Base-by-base conservation (phyloP, 1,140 invertebrate species). In the Pseudomyrmex flavicornis region DNA sequence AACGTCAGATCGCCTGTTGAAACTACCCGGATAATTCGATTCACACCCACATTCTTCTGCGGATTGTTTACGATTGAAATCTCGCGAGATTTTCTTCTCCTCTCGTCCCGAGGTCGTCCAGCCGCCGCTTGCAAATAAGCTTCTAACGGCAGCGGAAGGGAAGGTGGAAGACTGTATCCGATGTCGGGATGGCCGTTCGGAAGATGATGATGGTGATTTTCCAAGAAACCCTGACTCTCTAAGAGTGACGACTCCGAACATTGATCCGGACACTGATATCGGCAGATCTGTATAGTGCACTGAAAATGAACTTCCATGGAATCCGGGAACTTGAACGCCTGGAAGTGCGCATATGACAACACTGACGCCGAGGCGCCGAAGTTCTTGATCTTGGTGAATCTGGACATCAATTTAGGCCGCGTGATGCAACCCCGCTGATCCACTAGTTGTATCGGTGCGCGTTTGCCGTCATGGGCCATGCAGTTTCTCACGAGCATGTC, bases 301-400 rank as follows among this genome's bases (percentile, higher is more conserved):
- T 99, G 98, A 95, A 99, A 99, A 92, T 99, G 98, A 0, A 99
- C 98, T 93, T 99, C 98, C 98, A 99, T 99, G 0, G 97, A 98
- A 91, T 99, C 98, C 0, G 98, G 98, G 95, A 99, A 99, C 92
- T 99, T 99, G 94, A 99, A 99, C 0, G 98, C 98, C 95, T 98
- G 97, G 96, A 99, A 98, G 92, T 98, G 98, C 0, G 98, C 98
- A 89, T 98, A 99, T 0, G 98, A 98, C 2, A 98, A 94, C 1
- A 98, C 98, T 1, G 97, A 98, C 5, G 98, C 98, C 74, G 97
- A 98, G 0, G 98, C 97, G 9, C 98, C 98, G 80, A 99, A 99
- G 92, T 99, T 99, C 93, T 99, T 99, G 83, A 99, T 98, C 91
- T 99, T 99, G 0, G 98, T 98, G 91, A 99, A 99, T 77, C 97